Percentiles rank a stretch among this genome's conserved stretches.
Evolutionary conservation across 2,797 vertebrate species (phyloP).

Genomic region (Eulemur mongoz): DNA sequence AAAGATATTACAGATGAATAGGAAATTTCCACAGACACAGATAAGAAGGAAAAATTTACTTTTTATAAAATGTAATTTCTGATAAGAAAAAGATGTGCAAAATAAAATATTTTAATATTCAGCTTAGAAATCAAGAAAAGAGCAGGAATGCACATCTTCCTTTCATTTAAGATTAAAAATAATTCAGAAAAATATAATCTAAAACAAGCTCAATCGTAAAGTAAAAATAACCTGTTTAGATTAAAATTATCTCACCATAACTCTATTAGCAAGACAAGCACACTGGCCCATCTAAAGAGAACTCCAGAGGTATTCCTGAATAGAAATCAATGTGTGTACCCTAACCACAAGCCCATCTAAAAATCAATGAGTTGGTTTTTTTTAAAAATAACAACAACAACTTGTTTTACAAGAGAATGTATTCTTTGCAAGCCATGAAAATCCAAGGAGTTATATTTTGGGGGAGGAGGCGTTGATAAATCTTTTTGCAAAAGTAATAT

Average conservation of each 20-base stretch:
- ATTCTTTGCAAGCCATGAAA: slow-evolving; percentile 47
- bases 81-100: not conserved
- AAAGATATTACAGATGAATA: not conserved
- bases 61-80: not conserved
- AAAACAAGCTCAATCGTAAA: not conserved
- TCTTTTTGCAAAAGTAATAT: not conserved
- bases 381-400: not conserved
- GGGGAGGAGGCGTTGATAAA: not conserved
- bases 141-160: not conserved
- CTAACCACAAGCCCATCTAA: slow-evolving; percentile 61
- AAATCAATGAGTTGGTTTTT: slow-evolving; percentile 56
- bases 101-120: not conserved
- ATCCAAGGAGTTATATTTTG: not conserved
- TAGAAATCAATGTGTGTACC: slow-evolving; percentile 39
- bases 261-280: not conserved
- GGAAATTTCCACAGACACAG: not conserved
- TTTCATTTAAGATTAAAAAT: slow-evolving; percentile 40
- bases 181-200: slow-evolving; percentile 22
- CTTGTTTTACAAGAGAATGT: slow-evolving; percentile 52
- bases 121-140: not conserved
- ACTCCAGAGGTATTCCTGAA: slow-evolving; percentile 38
- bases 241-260: slow-evolving; percentile 8
- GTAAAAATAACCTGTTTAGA: slow-evolving; percentile 38
- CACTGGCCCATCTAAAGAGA: not conserved
- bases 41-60: not conserved